Conservation (phyloP, 1,140 invertebrate species). For the Zophobas atratus region DNA sequence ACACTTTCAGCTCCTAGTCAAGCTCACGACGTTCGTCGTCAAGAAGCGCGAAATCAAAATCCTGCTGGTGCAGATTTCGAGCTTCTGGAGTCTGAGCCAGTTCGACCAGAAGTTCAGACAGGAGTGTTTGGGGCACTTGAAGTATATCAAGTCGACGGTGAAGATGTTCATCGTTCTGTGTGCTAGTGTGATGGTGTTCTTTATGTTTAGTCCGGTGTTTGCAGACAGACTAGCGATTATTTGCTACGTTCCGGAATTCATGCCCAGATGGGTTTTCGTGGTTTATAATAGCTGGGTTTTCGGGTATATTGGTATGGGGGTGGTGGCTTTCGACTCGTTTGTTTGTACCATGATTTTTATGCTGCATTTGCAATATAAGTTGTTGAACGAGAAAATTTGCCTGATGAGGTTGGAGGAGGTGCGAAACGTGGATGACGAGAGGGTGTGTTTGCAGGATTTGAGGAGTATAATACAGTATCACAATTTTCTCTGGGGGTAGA, state of each 20-base stretch:
- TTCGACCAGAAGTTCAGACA: neutral
- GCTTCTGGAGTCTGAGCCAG: neutral
- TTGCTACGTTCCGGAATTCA: neutral
- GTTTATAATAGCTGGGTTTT: neutral
- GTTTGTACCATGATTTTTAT: neutral
- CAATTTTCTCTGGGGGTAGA: neutral
- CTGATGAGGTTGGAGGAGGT: neutral
- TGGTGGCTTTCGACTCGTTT: neutral
- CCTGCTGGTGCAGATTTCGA: neutral
- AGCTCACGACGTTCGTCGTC: neutral
- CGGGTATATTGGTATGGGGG: neutral
- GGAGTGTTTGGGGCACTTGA: neutral
- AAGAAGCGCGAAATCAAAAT: neutral
- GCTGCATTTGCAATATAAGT: neutral
- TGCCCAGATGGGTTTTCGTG: neutral
- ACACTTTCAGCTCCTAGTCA: neutral
- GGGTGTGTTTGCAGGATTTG: neutral
- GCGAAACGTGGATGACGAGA: neutral
- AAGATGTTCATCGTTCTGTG: neutral
- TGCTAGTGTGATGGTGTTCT: neutral
- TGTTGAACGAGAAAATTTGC: constrained; percentile 1
- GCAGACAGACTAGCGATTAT: neutral
- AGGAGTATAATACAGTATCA: neutral
- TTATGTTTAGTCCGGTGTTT: neutral
- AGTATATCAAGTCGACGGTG: neutral